phyloP scores from a whole-genome alignment of 2,113 vertebrate species.

The Pelodiscus sinensis region DNA sequence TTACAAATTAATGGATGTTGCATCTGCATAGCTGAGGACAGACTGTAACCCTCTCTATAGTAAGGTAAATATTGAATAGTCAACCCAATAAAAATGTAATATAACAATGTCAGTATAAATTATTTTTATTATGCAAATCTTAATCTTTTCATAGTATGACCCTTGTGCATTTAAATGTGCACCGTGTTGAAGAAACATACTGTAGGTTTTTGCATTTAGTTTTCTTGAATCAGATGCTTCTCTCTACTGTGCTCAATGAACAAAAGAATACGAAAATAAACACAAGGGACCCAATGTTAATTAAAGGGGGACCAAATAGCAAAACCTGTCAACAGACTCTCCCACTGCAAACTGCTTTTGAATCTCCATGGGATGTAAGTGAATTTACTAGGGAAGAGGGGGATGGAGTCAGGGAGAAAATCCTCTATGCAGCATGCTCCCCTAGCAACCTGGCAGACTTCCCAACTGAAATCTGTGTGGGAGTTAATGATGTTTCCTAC shows the following conservation, averaged over 20 bases:
- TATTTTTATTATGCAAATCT: accelerated
- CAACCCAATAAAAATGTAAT: background rate
- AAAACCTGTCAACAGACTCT: background rate
- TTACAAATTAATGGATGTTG: background rate
- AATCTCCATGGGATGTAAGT: background rate
- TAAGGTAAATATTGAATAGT: background rate
- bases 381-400: background rate
- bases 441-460: constrained; percentile 63
- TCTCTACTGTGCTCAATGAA: accelerated
- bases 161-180: background rate
- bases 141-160: background rate
- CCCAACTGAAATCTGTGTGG: constrained; percentile 27
- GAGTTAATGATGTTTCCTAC: constrained; percentile 41
- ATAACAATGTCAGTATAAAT: background rate
- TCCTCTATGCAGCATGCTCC: constrained; percentile 37
- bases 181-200: background rate
- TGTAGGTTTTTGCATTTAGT: background rate
- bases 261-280: background rate
- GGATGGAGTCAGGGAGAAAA: constrained; percentile 36
- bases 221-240: background rate
- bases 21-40: background rate
- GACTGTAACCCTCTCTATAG: background rate
- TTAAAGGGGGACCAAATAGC: background rate
- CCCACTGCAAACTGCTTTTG: accelerated
- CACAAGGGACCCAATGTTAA: background rate